These are phyloP conservation scores for Melospiza melodia DNA, from an alignment of 2,113 vertebrate genomes.

Conservation along the genomic window DNA sequence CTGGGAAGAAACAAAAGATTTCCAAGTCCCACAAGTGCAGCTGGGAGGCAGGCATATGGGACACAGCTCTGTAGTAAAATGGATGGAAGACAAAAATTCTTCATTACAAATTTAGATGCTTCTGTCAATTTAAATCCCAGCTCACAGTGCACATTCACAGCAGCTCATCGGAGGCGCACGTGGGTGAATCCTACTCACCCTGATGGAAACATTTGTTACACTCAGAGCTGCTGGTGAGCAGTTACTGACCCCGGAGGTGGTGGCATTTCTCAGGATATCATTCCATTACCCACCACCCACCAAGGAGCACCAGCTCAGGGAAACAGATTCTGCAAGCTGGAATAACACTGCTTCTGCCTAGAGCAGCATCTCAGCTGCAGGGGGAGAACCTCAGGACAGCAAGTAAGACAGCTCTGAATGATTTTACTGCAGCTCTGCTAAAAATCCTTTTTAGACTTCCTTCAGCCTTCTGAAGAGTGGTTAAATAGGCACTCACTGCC, in stretches of 20 bases:
- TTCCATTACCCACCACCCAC: neutral
- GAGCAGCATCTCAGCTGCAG: neutral
- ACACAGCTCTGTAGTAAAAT: neutral
- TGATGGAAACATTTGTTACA: neutral
- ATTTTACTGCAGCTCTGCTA: neutral
- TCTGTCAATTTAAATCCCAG: neutral
- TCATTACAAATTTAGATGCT: neutral
- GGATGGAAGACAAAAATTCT: neutral
- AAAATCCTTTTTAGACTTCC: neutral
- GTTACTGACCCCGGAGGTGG: neutral
- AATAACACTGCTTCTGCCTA: neutral
- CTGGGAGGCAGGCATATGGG: neutral
- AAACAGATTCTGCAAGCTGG: neutral
- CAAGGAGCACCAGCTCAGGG: neutral
- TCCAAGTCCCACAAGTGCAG: neutral
- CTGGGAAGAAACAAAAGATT: neutral
- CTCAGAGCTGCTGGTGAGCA: neutral
- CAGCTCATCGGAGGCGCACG: neutral
- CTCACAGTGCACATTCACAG: neutral
- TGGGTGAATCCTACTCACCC: neutral
- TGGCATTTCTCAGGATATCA: neutral
- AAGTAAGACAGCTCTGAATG: neutral
- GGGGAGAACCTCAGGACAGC: neutral
- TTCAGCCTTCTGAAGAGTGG: neutral
- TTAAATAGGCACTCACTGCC: neutral